Percentiles rank a stretch among this genome's conserved stretches.
Evolutionary conservation across 1,140 invertebrate genomes (phyloP).

Genomic region (Aphaenogaster floridana): DNA sequence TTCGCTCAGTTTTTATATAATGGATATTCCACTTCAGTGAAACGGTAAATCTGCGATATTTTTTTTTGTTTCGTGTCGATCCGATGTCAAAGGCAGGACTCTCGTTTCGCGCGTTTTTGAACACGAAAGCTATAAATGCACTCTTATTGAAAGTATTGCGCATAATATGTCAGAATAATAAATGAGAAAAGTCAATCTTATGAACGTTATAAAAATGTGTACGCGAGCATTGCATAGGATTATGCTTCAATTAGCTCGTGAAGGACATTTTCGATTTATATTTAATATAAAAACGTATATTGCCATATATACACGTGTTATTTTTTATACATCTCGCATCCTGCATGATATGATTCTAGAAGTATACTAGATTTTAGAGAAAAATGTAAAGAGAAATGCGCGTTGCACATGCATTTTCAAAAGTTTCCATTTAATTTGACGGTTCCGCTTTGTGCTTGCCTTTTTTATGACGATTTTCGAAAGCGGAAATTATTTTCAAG

Average conservation of each 20-base stretch:
- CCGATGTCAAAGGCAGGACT: constrained; percentile 1
- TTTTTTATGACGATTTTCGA: constrained; percentile 54
- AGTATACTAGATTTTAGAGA: constrained; percentile 18
- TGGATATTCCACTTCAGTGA: constrained; percentile 36
- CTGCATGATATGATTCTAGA: constrained; percentile 33
- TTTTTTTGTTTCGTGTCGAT: constrained; percentile 15
- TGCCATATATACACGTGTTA: background rate
- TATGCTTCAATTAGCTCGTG: background rate
- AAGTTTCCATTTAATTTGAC: constrained; percentile 49
- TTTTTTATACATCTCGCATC: background rate
- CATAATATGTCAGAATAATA: background rate
- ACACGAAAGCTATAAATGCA: constrained; percentile 16
- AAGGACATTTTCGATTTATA: background rate
- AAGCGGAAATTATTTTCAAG: constrained; percentile 52
- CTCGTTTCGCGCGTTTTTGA: constrained; percentile 16
- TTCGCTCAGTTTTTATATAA: constrained; percentile 51
- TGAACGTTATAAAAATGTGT: background rate
- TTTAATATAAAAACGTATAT: background rate
- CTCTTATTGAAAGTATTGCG: constrained; percentile 11
- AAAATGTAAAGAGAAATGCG: background rate
- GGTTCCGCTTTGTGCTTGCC: constrained; percentile 3
- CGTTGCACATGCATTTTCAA: constrained; percentile 22
- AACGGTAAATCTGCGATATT: constrained; percentile 26
- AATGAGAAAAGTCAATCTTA: constrained; percentile 3
- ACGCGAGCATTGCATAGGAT: background rate